Percentiles rank a stretch among this genome's conserved stretches.
These are phyloP conservation scores for Cantharis nigra DNA, from an alignment of 2,888 invertebrate genomes.

Conservation along the genomic window DNA sequence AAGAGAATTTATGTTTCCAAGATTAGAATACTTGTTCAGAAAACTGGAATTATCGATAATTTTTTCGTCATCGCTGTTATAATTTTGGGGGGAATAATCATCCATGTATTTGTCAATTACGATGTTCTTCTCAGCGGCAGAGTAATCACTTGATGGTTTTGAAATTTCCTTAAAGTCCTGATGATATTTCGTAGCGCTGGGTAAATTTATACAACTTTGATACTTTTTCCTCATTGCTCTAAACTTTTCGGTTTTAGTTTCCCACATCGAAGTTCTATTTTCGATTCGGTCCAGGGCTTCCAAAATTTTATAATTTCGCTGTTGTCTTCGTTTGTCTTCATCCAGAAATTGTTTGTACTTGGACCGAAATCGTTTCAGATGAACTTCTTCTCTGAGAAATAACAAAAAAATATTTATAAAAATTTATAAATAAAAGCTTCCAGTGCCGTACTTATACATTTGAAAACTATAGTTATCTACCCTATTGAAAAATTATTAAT, in stretches of 20 bases:
- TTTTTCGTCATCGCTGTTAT: conserved; percentile 28
- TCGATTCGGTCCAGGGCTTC: conserved; percentile 64
- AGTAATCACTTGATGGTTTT: neutral
- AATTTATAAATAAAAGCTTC: too few relatives aligned
- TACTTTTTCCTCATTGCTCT: conserved; percentile 56
- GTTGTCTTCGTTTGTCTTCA: conserved; percentile 62
- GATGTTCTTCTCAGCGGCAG: neutral
- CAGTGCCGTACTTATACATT: too few relatives aligned
- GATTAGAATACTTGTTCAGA: conserved; percentile 15
- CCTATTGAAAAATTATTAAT: too few relatives aligned
- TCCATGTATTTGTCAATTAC: conserved; percentile 8
- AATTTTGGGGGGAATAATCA: conserved; percentile 32
- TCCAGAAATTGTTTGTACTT: conserved; percentile 61
- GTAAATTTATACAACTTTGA: conserved; percentile 38
- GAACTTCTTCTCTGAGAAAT: conserved; percentile 46
- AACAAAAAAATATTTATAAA: too few relatives aligned
- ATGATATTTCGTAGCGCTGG: neutral
- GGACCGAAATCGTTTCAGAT: conserved; percentile 51
- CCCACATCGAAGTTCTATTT: conserved; percentile 60
- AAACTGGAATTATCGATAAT: neutral
- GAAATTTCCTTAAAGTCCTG: neutral
- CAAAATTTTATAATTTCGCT: conserved; percentile 63
- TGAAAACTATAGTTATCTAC: too few relatives aligned
- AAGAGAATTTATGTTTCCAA: conserved; percentile 20
- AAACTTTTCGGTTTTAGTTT: conserved; percentile 64